Conservation (phyloP, 64 coral and sea anemone species). For the Actinia tenebrosa region DNA sequence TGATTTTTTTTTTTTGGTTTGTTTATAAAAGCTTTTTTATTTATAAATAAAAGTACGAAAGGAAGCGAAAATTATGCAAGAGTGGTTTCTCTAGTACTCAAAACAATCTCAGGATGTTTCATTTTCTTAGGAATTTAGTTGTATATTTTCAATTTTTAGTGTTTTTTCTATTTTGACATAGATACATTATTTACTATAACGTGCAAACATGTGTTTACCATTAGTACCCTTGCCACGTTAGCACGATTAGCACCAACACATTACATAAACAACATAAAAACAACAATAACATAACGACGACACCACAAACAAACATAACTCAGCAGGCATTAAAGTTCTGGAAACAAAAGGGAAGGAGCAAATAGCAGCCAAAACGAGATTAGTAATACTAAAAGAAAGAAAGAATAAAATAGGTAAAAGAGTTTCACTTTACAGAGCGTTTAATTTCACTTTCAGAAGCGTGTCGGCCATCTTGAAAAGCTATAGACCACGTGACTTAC, state of each 20-base stretch:
- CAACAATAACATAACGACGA: background rate
- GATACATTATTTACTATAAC: background rate
- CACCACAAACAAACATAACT: background rate
- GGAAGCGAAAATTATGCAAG: background rate
- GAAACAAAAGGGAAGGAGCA: slow-evolving; percentile 19
- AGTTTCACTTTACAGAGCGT: background rate
- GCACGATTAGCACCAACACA: background rate
- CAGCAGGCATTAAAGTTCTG: slow-evolving; percentile 45
- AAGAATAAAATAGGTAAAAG: background rate
- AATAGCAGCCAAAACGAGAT: background rate
- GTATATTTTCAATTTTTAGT: too few relatives aligned
- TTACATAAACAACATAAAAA: background rate
- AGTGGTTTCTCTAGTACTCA: background rate
- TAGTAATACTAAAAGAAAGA: background rate
- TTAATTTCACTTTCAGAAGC: background rate
- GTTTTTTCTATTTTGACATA: too few relatives aligned
- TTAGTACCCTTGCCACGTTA: background rate
- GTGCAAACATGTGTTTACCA: background rate
- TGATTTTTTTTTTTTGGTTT: background rate
- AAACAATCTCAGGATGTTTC: too few relatives aligned
- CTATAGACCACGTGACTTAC: background rate
- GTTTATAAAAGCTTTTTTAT: background rate
- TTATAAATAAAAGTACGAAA: background rate
- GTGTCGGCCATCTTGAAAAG: background rate
- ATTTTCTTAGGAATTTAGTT: too few relatives aligned